A percentile compares a stretch with the other conserved stretches of the same genome.
Evolutionary conservation across 2,113 vertebrate species (phyloP).

Genomic region (Amblyopsis rosae): DNA sequence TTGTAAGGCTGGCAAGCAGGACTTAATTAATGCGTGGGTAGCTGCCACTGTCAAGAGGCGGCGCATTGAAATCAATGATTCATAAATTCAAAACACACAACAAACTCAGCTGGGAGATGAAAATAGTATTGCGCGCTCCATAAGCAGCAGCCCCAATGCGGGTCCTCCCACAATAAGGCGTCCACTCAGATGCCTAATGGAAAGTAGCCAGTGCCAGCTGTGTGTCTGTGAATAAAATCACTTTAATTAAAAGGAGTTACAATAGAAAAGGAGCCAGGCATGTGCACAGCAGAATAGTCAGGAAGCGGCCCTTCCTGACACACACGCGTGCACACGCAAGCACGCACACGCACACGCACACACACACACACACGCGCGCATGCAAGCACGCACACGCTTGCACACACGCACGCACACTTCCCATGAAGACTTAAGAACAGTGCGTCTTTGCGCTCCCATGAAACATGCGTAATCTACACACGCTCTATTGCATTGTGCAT

Average conservation of each 20-base stretch:
- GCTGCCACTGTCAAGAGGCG: conserved; percentile 82
- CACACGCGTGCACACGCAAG: conserved; percentile 24
- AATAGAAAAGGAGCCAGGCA: conserved; percentile 75
- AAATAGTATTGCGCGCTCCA: conserved; percentile 79
- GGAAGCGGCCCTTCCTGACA: conserved; percentile 68
- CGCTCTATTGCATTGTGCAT: conserved; percentile 57
- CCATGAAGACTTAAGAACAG: conserved; percentile 71
- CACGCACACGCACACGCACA: conserved; percentile 11
- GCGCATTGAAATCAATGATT: conserved; percentile 85
- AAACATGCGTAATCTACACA: conserved; percentile 67
- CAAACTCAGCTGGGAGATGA: conserved; percentile 84
- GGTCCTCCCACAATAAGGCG: conserved; percentile 78
- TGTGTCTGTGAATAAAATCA: conserved; percentile 85
- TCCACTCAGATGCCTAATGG: conserved; percentile 82
- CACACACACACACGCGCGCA: conserved; percentile 22
- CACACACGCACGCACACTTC: conserved; percentile 42
- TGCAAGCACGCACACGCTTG: conserved; percentile 6
- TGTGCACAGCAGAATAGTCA: conserved; percentile 74
- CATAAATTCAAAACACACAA: conserved; percentile 88
- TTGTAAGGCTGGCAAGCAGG: conserved; percentile 71
- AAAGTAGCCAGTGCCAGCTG: conserved; percentile 82
- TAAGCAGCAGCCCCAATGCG: conserved; percentile 78
- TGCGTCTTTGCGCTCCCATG: conserved; percentile 61
- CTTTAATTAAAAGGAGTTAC: conserved; percentile 84
- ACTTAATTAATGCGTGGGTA: conserved; percentile 82